Evolutionary conservation across 2,797 vertebrate species (phyloP).

Genomic region (Geranospiza caerulescens): DNA sequence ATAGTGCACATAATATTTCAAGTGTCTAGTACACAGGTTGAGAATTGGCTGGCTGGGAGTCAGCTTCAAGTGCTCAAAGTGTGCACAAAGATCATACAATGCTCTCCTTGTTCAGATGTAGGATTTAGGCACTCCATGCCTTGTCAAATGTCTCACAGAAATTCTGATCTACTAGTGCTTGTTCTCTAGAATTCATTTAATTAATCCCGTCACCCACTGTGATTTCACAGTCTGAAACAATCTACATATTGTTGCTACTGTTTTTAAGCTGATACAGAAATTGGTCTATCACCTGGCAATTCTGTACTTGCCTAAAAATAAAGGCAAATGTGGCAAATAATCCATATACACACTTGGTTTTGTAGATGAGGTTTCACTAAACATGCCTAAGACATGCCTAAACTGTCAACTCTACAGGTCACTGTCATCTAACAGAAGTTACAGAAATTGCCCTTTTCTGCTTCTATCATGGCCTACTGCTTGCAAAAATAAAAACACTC

Average conservation of each 20-base stretch:
- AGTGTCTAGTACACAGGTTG: neutral
- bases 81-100: neutral
- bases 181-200: neutral
- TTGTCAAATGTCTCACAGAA: neutral
- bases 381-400: neutral
- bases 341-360: neutral
- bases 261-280: neutral
- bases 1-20: neutral
- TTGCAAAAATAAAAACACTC: neutral
- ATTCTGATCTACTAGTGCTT: neutral
- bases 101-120: neutral
- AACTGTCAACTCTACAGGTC: neutral
- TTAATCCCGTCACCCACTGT: neutral
- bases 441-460: neutral
- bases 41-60: neutral
- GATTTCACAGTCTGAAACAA: slow-evolving; percentile 30
- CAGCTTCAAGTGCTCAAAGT: neutral
- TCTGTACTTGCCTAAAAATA: neutral
- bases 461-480: neutral
- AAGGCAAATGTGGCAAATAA: neutral
- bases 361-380: neutral
- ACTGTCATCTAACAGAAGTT: neutral
- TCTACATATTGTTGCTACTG: neutral
- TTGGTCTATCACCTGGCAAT: neutral
- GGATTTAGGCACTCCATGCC: neutral